Conservation (phyloP, 2,797 vertebrate genomes). For the Choloepus didactylus region DNA sequence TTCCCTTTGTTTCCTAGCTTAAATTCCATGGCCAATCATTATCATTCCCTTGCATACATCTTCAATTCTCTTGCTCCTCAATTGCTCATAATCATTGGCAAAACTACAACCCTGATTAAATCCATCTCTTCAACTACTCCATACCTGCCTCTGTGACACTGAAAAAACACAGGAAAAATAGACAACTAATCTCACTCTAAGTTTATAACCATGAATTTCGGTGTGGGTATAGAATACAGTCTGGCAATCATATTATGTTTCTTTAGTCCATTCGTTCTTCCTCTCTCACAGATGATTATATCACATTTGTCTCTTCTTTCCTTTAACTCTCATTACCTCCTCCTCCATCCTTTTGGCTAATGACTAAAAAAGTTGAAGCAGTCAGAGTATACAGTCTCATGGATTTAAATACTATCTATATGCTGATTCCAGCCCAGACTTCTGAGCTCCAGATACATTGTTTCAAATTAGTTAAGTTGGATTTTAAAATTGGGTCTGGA, state of each 20-base stretch:
- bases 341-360: background rate
- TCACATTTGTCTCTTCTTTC: background rate
- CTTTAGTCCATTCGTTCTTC: background rate
- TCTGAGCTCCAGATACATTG: background rate
- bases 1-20: background rate
- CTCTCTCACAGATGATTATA: background rate
- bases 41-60: background rate
- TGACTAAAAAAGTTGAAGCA: background rate
- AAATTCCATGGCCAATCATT: too few relatives aligned
- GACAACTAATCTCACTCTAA: background rate
- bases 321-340: background rate
- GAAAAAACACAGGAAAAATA: background rate
- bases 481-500: too few relatives aligned
- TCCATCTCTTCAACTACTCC: background rate
- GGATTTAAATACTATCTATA: too few relatives aligned
- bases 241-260: background rate
- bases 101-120: background rate
- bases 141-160: background rate
- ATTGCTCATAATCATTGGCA: background rate
- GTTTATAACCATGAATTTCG: background rate
- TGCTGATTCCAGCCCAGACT: background rate
- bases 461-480: too few relatives aligned
- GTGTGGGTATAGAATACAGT: background rate
- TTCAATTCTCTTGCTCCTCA: background rate
- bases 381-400: too few relatives aligned